A percentile compares a stretch with the other conserved stretches of the same genome.
phyloP scores from a whole-genome alignment of 2,113 vertebrate genomes.

The Aix galericulata region DNA sequence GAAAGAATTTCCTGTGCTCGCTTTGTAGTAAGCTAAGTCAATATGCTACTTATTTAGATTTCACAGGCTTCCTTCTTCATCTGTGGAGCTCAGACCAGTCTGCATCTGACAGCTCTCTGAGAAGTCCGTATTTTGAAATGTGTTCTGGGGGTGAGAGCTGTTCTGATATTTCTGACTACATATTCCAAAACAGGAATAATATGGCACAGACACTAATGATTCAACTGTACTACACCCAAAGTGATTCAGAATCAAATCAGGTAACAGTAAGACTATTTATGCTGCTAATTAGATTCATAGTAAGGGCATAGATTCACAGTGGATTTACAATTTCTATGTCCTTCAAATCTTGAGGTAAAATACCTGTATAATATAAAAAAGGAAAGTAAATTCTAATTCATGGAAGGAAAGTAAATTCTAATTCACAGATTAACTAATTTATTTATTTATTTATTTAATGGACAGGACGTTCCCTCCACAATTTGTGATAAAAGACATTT shows the following conservation, averaged over 20 bases:
- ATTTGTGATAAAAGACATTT: not conserved
- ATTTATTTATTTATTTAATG: too few relatives aligned
- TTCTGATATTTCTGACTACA: constrained; percentile 1
- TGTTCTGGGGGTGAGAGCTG: constrained; percentile 17
- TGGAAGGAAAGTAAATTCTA: too few relatives aligned
- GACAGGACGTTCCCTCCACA: not conserved
- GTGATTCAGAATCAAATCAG: constrained; percentile 34
- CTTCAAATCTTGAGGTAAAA: not conserved
- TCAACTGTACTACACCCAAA: constrained; percentile 24
- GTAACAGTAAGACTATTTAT: not conserved
- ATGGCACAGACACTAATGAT: constrained; percentile 22
- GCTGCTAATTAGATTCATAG: not conserved
- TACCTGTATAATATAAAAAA: not conserved
- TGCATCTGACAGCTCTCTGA: constrained; percentile 12
- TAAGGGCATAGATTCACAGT: not conserved
- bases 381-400: not conserved
- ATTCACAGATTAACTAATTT: too few relatives aligned
- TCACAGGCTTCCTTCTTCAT: constrained; percentile 25
- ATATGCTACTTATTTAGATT: constrained; percentile 3
- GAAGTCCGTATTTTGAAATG: constrained; percentile 26
- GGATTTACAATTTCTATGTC: not conserved
- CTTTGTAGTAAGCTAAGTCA: not conserved
- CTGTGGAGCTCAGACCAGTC: constrained; percentile 17
- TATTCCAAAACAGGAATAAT: not conserved
- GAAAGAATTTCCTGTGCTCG: not conserved